phyloP scores from a whole-genome alignment of 2,113 vertebrate species.

The Sebastes fasciatus region DNA sequence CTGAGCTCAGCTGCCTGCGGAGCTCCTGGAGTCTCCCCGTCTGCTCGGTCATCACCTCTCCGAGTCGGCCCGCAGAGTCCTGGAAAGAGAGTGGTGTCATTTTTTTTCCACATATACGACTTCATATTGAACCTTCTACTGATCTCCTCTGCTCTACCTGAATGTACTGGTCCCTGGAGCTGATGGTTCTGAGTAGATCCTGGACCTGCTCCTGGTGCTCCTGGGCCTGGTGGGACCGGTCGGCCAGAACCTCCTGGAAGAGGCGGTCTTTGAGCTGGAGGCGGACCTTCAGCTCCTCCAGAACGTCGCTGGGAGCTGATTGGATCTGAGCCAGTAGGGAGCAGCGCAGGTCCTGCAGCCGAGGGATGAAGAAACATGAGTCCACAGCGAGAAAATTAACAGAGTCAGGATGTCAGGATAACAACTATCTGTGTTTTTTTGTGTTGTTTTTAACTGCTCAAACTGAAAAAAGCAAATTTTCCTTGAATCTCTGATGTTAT shows the following conservation, averaged over 20 bases:
- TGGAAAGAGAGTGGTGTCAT: slow-evolving; percentile 49
- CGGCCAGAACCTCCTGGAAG: slow-evolving; percentile 89
- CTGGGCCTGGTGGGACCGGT: slow-evolving; percentile 81
- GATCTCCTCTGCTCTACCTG: slow-evolving; percentile 76
- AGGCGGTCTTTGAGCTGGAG: slow-evolving; percentile 91
- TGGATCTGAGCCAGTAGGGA: slow-evolving; percentile 86
- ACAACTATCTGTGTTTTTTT: too few relatives aligned
- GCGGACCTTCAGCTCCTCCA: slow-evolving; percentile 88
- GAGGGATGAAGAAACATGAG: neutral
- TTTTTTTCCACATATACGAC: too few relatives aligned
- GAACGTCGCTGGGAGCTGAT: slow-evolving; percentile 79
- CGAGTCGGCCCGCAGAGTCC: slow-evolving; percentile 85
- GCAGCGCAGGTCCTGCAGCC: slow-evolving; percentile 86
- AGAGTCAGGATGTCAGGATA: too few relatives aligned
- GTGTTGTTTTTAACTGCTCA: neutral
- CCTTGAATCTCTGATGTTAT: too few relatives aligned
- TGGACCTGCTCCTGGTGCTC: slow-evolving; percentile 89
- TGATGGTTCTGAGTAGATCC: slow-evolving; percentile 85
- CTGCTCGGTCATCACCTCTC: slow-evolving; percentile 87
- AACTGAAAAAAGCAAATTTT: too few relatives aligned
- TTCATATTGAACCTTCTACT: neutral
- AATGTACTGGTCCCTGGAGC: slow-evolving; percentile 86
- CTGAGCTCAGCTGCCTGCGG: slow-evolving; percentile 81
- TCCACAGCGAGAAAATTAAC: too few relatives aligned
- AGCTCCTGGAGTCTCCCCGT: slow-evolving; percentile 86